A percentile compares a stretch with the other conserved stretches of the same genome.
phyloP scores from a whole-genome alignment of 2,797 vertebrate species.

The Toxotes lorentzi region DNA sequence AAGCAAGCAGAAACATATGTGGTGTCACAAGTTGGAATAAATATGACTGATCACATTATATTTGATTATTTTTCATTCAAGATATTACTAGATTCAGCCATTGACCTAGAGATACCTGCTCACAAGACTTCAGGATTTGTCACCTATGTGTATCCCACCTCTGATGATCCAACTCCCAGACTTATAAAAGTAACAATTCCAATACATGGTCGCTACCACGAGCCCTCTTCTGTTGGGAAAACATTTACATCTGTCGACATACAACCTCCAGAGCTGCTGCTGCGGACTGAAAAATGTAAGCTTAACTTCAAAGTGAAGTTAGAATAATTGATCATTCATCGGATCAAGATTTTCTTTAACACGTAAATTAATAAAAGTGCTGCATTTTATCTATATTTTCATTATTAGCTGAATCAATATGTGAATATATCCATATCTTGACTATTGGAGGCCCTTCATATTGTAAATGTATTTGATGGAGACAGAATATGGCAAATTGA shows the following conservation, averaged over 20 bases:
- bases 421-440: background rate
- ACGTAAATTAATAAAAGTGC: background rate
- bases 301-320: background rate
- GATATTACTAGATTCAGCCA: slow-evolving; percentile 85
- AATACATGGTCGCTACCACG: slow-evolving; percentile 92
- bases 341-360: background rate
- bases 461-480: background rate
- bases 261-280: slow-evolving; percentile 86
- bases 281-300: slow-evolving; percentile 87
- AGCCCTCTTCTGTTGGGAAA: slow-evolving; percentile 77
- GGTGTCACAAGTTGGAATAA: too few species aligned
- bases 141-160: slow-evolving; percentile 84
- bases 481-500: background rate
- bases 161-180: slow-evolving; percentile 57
- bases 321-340: background rate
- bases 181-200: slow-evolving; percentile 85
- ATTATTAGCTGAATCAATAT: background rate
- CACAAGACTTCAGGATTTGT: slow-evolving; percentile 85
- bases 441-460: background rate
- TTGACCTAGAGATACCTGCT: slow-evolving; percentile 91
- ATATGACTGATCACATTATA: background rate
- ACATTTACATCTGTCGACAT: slow-evolving; percentile 73
- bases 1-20: background rate
- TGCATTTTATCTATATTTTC: background rate
- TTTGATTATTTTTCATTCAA: slow-evolving; percentile 59